Evolutionary conservation across 1,140 invertebrate genomes (phyloP).

Genomic region (Drosophila busckii): DNA sequence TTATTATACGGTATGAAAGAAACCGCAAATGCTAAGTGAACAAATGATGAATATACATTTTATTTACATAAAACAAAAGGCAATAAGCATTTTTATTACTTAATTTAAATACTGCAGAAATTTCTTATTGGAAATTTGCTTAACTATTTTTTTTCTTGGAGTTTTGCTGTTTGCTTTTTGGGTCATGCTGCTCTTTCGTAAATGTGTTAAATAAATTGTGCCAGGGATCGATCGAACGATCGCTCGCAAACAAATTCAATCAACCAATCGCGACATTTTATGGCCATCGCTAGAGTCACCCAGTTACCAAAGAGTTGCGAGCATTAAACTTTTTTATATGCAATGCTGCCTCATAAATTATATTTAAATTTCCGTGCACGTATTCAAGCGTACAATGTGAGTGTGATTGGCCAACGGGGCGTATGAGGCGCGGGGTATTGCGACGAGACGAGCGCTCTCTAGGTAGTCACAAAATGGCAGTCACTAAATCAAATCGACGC

Average conservation of each 20-base stretch:
- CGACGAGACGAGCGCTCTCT: neutral
- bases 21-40: conserved; percentile 10
- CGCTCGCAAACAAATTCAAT: conserved; percentile 35
- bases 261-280: conserved; percentile 73
- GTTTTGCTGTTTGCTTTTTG: conserved; percentile 34
- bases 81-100: conserved; percentile 3
- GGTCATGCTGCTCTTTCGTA: conserved; percentile 55
- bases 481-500: conserved; percentile 63
- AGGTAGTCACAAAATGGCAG: conserved; percentile 60
- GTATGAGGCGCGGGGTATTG: neutral
- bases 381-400: conserved; percentile 55
- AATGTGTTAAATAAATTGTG: conserved; percentile 21
- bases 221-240: conserved; percentile 20
- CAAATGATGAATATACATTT: conserved; percentile 50
- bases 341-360: conserved; percentile 64
- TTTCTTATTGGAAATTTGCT: neutral
- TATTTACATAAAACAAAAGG: conserved; percentile 40
- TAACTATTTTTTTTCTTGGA: conserved; percentile 1
- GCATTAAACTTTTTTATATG: conserved; percentile 45
- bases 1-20: conserved; percentile 44
- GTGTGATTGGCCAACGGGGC: conserved; percentile 1
- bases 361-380: conserved; percentile 73
- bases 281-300: conserved; percentile 23
- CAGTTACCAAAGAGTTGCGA: conserved; percentile 4
- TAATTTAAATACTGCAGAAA: neutral